Percentiles rank a stretch among this genome's conserved stretches.
phyloP scores from a whole-genome alignment of 2,797 vertebrate genomes.

The Triplophysa yarkandensis region DNA sequence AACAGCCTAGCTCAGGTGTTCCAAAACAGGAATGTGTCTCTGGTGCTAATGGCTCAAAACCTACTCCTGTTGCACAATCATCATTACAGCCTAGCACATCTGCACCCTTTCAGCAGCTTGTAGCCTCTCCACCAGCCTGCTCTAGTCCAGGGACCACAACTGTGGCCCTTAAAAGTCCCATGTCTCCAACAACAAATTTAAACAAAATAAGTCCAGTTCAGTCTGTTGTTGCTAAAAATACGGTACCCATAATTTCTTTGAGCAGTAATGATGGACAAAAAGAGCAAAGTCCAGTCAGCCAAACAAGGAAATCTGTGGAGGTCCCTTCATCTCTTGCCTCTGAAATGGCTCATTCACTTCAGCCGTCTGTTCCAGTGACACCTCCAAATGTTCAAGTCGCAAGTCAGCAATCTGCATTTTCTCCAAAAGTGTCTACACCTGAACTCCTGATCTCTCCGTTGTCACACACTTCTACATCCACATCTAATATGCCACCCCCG shows the following conservation, averaged over 20 bases:
- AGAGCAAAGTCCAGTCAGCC: constrained; percentile 43
- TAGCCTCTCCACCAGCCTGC: constrained; percentile 80
- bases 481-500: constrained; percentile 55
- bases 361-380: constrained; percentile 55
- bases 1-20: constrained; percentile 67
- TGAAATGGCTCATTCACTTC: constrained; percentile 60
- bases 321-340: constrained; percentile 54
- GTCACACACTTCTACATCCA: constrained; percentile 53
- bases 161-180: constrained; percentile 80
- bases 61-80: constrained; percentile 64
- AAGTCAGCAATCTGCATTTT: constrained; percentile 27
- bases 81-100: constrained; percentile 64
- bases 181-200: constrained; percentile 75
- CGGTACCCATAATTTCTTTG: constrained; percentile 73
- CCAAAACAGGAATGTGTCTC: constrained; percentile 76
- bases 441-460: constrained; percentile 50
- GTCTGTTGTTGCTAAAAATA: constrained; percentile 74
- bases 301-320: constrained; percentile 55
- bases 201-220: constrained; percentile 84
- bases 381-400: constrained; percentile 48
- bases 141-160: constrained; percentile 81
- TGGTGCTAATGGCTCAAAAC: constrained; percentile 70
- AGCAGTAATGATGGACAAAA: constrained; percentile 71
- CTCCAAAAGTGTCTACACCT: constrained; percentile 26
- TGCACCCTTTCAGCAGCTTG: constrained; percentile 73